phyloP scores from a whole-genome alignment of 2,797 vertebrate species.

The Gymnoscopelus microlampas region DNA sequence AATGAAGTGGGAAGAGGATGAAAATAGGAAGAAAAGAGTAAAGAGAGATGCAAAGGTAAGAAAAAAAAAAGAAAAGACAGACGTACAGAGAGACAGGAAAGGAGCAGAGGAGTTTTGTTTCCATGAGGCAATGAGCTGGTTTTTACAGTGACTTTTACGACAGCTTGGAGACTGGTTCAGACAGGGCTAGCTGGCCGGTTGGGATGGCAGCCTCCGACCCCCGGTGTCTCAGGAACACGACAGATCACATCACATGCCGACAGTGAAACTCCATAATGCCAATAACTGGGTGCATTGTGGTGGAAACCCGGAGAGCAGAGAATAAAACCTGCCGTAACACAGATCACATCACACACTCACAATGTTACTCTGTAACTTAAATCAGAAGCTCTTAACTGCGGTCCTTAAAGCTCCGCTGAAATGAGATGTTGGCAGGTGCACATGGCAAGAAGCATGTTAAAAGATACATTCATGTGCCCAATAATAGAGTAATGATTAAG shows the following conservation, averaged over 20 bases:
- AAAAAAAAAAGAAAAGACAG: conserved; percentile 16
- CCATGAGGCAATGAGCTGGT: conserved; percentile 63
- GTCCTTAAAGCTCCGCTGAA: too few species aligned
- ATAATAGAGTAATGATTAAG: too few species aligned
- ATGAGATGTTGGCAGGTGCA: too few species aligned
- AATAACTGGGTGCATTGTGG: background rate
- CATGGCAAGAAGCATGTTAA: too few species aligned
- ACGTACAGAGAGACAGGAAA: background rate
- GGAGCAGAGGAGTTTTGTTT: conserved; percentile 56
- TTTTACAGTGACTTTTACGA: conserved; percentile 73
- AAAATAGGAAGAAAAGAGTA: background rate
- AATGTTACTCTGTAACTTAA: too few species aligned
- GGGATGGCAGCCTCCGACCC: conserved; percentile 41
- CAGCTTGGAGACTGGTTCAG: conserved; percentile 49
- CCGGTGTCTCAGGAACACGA: conserved; percentile 31
- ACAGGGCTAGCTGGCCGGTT: conserved; percentile 42
- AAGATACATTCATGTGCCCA: too few species aligned
- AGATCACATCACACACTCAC: too few species aligned
- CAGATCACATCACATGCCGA: conserved; percentile 7
- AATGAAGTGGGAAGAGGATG: conserved; percentile 12
- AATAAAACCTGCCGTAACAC: conserved; percentile 23
- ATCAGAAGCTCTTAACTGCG: too few species aligned
- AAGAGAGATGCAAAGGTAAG: conserved; percentile 36
- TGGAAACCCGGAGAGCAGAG: conserved; percentile 35
- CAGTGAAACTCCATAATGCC: background rate